A percentile compares a stretch with the other conserved stretches of the same genome.
These are phyloP conservation scores for Slavum lentiscoides DNA, from an alignment of 2,888 invertebrate genomes.

Conservation along the genomic window DNA sequence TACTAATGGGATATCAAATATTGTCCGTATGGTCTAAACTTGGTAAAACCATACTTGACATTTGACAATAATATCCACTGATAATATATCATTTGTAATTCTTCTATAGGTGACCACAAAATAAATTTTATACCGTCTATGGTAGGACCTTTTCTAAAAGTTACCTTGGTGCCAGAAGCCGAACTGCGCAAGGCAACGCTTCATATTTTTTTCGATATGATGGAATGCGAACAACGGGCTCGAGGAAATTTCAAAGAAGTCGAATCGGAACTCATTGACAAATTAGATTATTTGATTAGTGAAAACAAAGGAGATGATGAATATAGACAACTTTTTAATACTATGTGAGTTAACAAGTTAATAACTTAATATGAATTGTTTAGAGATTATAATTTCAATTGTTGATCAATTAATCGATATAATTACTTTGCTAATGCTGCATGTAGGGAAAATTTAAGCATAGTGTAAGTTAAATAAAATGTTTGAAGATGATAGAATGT, in stretches of 20 bases:
- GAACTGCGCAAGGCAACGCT: constrained; percentile 85
- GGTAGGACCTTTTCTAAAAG: constrained; percentile 91
- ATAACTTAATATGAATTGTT: constrained; percentile 57
- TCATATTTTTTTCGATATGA: constrained; percentile 92
- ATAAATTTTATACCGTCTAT: constrained; percentile 87
- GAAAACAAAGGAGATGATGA: constrained; percentile 94
- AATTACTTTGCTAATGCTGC: constrained; percentile 35
- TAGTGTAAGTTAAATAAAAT: constrained; percentile 28
- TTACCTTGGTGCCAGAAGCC: constrained; percentile 85
- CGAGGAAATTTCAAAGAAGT: constrained; percentile 87
- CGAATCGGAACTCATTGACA: constrained; percentile 91
- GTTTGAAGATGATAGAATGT: background rate
- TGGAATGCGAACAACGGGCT: constrained; percentile 85
- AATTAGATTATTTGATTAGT: constrained; percentile 87
- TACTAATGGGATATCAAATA: constrained; percentile 89
- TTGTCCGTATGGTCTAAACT: constrained; percentile 89
- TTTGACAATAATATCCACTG: background rate
- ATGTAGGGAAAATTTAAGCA: constrained; percentile 37
- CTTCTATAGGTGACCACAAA: constrained; percentile 73
- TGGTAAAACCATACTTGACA: constrained; percentile 61
- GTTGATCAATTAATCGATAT: constrained; percentile 4
- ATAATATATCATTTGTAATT: constrained; percentile 11
- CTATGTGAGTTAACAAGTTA: constrained; percentile 73
- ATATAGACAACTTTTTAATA: constrained; percentile 88
- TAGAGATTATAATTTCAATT: background rate